Percentiles rank a stretch among this genome's conserved stretches.
phyloP scores from a whole-genome alignment of 2,888 invertebrate genomes.

The Gymnosoma rotundatum region DNA sequence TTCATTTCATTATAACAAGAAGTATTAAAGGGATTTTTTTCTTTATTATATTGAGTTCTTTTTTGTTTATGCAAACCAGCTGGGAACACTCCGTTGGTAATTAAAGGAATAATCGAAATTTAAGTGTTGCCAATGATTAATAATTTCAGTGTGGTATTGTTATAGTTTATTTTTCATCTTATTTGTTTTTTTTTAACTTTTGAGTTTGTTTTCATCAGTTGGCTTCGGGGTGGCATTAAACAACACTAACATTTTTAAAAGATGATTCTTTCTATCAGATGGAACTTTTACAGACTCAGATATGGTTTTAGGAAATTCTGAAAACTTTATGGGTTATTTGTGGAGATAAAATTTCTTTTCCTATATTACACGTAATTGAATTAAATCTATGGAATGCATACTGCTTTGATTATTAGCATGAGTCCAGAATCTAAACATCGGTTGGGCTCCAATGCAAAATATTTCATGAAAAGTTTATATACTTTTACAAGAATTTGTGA shows the following conservation, averaged over 20 bases:
- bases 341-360: no score
- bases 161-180: not conserved
- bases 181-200: not conserved
- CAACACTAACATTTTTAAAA: conserved; percentile 1
- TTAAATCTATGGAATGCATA: no score
- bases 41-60: conserved; percentile 36
- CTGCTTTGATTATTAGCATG: no score
- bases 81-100: conserved; percentile 71
- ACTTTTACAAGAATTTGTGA: no score
- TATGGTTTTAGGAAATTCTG: no score
- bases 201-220: conserved; percentile 15
- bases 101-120: conserved; percentile 71
- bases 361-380: no score
- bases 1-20: conserved; percentile 41
- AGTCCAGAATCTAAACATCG: no score
- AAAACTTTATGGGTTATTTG: no score
- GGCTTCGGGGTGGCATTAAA: not conserved
- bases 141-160: conserved; percentile 57
- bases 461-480: no score
- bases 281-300: no score
- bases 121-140: conserved; percentile 70
- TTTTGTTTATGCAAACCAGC: conserved; percentile 71
- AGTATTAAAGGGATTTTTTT: conserved; percentile 41
- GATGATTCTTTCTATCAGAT: no score
- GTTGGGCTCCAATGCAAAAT: no score